Percentiles rank a stretch among this genome's conserved stretches.
Conservation (phyloP, 2,113 vertebrate genomes). For the Psilopogon haemacephalus region DNA sequence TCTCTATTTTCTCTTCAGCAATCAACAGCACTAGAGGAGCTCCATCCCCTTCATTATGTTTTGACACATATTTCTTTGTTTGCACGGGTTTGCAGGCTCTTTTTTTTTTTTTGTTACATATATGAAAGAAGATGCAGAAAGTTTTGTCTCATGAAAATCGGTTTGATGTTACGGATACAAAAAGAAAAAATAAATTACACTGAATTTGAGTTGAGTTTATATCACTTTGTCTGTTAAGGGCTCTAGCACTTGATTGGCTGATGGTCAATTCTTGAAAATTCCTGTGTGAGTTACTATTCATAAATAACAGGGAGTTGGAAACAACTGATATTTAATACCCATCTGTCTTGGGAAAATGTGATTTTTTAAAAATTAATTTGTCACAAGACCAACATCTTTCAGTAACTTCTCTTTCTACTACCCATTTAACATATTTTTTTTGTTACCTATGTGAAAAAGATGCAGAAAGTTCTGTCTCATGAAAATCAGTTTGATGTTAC, state of each 20-base stretch:
- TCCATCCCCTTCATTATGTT: background rate
- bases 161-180: background rate
- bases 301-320: background rate
- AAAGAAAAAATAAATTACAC: background rate
- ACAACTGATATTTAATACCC: background rate
- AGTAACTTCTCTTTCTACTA: background rate
- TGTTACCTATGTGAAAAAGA: background rate
- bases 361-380: background rate
- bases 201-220: background rate
- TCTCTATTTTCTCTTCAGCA: constrained; percentile 52
- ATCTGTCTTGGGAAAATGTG: background rate
- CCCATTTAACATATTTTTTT: background rate
- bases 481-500: background rate
- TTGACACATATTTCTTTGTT: background rate
- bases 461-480: background rate
- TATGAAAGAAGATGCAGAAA: background rate
- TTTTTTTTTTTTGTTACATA: background rate
- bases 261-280: background rate
- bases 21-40: constrained; percentile 1
- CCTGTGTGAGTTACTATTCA: background rate
- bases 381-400: background rate
- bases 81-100: background rate
- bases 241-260: background rate
- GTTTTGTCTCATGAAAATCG: background rate
- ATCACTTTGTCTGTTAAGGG: background rate